Percentiles rank a stretch among this genome's conserved stretches.
Conservation (phyloP, 1,140 invertebrate genomes). For the Procambarus virginalis region DNA sequence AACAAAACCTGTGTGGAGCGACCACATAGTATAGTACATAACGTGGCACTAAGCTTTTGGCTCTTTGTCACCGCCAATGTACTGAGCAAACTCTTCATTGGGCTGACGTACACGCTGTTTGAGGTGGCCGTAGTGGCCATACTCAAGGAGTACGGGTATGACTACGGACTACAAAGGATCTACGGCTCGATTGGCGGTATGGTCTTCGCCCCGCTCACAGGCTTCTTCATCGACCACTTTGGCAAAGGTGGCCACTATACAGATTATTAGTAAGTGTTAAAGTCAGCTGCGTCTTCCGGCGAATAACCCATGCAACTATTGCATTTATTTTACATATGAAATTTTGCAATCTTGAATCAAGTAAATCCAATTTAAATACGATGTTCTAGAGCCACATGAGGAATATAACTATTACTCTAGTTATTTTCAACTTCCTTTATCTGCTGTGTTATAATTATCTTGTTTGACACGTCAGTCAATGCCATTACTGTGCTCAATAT, state of each 20-base stretch:
- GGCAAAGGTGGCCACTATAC: slow-evolving; percentile 58
- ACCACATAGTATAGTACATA: slow-evolving; percentile 9
- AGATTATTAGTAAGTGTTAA: slow-evolving; percentile 63
- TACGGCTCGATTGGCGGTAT: slow-evolving; percentile 69
- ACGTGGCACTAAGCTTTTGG: slow-evolving; percentile 67
- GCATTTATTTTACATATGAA: no score
- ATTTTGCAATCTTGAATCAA: no score
- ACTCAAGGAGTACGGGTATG: slow-evolving; percentile 60
- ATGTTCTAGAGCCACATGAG: no score
- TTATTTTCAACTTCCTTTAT: no score
- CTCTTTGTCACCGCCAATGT: slow-evolving; percentile 58
- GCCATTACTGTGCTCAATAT: no score
- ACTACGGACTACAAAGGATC: slow-evolving; percentile 68
- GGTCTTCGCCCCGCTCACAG: slow-evolving; percentile 66
- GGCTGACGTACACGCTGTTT: slow-evolving; percentile 66
- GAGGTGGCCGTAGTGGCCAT: slow-evolving; percentile 65
- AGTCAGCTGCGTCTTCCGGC: background rate
- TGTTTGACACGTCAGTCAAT: no score
- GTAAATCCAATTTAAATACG: no score
- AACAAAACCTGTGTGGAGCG: slow-evolving; percentile 47
- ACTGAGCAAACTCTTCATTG: slow-evolving; percentile 46
- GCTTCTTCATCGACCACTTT: slow-evolving; percentile 62
- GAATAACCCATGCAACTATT: no score
- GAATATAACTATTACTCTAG: no score
- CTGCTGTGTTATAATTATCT: no score